These are phyloP conservation scores for Hystrix cristata DNA, from an alignment of 2,113 vertebrate genomes.

Conservation along the genomic window DNA sequence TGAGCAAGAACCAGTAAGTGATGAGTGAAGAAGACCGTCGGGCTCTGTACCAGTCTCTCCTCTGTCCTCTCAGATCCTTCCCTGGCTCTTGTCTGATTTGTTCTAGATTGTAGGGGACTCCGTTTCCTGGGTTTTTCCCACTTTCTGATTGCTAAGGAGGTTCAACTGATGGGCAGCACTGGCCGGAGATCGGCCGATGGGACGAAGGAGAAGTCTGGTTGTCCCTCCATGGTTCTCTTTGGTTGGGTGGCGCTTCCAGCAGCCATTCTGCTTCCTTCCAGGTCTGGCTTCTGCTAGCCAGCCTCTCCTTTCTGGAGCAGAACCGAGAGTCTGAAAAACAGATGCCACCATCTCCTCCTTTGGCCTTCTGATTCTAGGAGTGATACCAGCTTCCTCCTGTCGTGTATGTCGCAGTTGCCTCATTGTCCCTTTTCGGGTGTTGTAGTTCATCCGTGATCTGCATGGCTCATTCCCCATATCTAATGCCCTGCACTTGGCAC, in stretches of 20 bases:
- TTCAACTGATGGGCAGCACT: background rate
- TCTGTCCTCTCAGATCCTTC: background rate
- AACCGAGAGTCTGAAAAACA: background rate
- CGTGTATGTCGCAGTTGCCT: background rate
- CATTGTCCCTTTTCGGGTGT: background rate
- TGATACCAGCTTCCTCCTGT: background rate
- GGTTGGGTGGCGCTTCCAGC: rapidly evolving
- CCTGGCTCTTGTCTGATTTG: background rate
- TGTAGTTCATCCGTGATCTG: background rate
- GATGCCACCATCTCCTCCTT: background rate
- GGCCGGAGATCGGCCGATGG: background rate
- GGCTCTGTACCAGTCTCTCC: background rate
- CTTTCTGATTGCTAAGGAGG: background rate
- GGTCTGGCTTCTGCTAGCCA: background rate
- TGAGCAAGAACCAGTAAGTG: background rate
- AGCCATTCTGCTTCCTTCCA: no score
- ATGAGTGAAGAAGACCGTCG: background rate
- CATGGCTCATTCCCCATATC: background rate
- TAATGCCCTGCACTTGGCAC: background rate
- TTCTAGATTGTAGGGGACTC: background rate
- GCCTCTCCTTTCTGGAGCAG: background rate
- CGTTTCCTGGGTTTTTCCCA: background rate
- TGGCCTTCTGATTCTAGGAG: no score
- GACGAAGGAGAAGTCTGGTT: background rate
- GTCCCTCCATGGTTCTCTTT: background rate